Percentiles rank a stretch among this genome's conserved stretches.
Conservation (phyloP, 2,888 invertebrate genomes). For the Nomada hirtipes region DNA sequence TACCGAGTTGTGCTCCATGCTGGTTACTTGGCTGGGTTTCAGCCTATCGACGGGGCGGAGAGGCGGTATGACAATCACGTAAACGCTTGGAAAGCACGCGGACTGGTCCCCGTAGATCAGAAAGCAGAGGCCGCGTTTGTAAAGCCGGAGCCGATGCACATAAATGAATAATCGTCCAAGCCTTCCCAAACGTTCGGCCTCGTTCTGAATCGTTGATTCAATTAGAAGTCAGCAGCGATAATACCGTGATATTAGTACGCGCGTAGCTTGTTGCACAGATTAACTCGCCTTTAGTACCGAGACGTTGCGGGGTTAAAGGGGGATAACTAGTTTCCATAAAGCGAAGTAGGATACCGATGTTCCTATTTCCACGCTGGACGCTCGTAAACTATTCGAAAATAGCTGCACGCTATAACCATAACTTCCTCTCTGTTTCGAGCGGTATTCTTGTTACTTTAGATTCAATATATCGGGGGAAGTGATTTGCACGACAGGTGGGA, state of each 20-base stretch:
- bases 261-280: background rate
- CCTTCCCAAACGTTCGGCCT: constrained; percentile 4
- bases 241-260: constrained; percentile 8
- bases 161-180: constrained; percentile 56
- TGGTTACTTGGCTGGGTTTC: constrained; percentile 36
- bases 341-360: constrained; percentile 13
- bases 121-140: constrained; percentile 59
- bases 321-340: constrained; percentile 31
- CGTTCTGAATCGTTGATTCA: constrained; percentile 40
- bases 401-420: background rate
- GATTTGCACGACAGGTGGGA: background rate
- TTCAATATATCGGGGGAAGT: background rate
- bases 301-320: background rate
- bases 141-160: constrained; percentile 49
- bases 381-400: constrained; percentile 26
- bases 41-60: constrained; percentile 20
- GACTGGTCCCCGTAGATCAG: constrained; percentile 50
- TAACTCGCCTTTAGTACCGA: background rate
- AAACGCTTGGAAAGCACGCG: constrained; percentile 59
- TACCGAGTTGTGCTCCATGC: background rate
- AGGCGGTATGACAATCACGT: constrained; percentile 69
- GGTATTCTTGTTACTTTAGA: background rate
- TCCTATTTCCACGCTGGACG: constrained; percentile 7
- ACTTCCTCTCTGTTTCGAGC: background rate
- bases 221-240: constrained; percentile 25